phyloP scores from a whole-genome alignment of 1,140 invertebrate genomes.

The Drosophila arawakana region DNA sequence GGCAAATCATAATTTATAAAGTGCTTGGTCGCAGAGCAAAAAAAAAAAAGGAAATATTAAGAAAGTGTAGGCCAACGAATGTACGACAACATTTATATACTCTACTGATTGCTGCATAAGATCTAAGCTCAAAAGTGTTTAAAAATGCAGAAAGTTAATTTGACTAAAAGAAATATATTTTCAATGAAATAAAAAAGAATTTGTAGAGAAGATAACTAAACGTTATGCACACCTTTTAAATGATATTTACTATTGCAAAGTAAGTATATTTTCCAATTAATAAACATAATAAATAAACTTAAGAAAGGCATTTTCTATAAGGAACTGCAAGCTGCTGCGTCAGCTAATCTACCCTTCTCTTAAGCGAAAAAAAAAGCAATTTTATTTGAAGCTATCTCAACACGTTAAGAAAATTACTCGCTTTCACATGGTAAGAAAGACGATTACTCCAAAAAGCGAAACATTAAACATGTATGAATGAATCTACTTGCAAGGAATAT shows the following conservation, averaged over 20 bases:
- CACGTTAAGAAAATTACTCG: neutral
- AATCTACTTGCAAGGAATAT: neutral
- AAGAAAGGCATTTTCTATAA: no score
- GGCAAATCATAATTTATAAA: conserved; percentile 71
- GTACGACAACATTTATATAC: neutral
- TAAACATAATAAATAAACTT: neutral
- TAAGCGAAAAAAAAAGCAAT: neutral
- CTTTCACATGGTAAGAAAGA: neutral
- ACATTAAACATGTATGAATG: neutral
- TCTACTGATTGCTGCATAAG: neutral
- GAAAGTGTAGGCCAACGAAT: neutral
- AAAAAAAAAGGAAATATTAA: conserved; percentile 26
- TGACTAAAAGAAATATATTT: no score
- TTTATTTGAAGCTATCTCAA: conserved; percentile 1
- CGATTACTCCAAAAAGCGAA: no score
- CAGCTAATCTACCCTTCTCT: neutral
- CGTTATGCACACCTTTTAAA: no score
- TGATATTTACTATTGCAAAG: no score
- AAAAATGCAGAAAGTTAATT: no score
- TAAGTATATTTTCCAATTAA: no score
- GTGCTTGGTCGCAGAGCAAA: conserved; percentile 39
- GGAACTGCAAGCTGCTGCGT: neutral
- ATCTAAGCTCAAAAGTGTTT: no score
- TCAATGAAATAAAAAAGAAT: no score
- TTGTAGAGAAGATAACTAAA: no score